phyloP scores from a whole-genome alignment of 2,888 invertebrate species.

The Alitta virens region DNA sequence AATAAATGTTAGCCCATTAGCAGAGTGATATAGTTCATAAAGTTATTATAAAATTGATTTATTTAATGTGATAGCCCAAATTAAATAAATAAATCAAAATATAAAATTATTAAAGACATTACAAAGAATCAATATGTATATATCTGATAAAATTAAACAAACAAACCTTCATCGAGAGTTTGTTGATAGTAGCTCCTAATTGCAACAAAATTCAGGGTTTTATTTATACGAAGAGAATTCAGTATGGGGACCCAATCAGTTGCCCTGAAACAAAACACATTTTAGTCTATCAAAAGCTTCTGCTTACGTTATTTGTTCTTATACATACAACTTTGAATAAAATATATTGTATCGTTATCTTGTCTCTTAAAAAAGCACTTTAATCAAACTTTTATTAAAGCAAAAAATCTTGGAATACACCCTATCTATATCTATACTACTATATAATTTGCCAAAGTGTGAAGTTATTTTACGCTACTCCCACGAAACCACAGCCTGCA shows the following conservation, averaged over 20 bases:
- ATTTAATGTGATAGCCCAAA: not conserved
- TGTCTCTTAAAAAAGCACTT: too few relatives aligned
- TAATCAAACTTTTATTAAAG: too few relatives aligned
- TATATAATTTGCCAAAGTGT: too few relatives aligned
- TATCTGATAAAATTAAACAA: not conserved
- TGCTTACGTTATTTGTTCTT: too few relatives aligned
- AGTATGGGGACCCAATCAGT: constrained; percentile 55
- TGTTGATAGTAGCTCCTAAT: constrained; percentile 49
- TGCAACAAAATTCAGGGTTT: constrained; percentile 51
- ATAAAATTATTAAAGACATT: not conserved
- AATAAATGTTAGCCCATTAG: not conserved
- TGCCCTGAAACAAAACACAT: constrained; percentile 34
- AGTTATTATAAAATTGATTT: not conserved
- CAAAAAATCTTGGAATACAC: too few relatives aligned
- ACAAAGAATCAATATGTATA: not conserved
- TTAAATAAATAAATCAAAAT: not conserved
- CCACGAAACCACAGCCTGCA: too few relatives aligned
- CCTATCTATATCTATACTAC: too few relatives aligned
- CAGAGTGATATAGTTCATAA: not conserved
- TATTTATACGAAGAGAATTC: constrained; percentile 53
- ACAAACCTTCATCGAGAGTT: constrained; percentile 39
- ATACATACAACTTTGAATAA: too few relatives aligned
- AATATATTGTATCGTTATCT: too few relatives aligned
- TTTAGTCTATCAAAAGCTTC: too few relatives aligned
- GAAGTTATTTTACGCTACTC: too few relatives aligned